phyloP scores from a whole-genome alignment of 2,797 vertebrate species.

The Petrocephalus schoutedeni region DNA sequence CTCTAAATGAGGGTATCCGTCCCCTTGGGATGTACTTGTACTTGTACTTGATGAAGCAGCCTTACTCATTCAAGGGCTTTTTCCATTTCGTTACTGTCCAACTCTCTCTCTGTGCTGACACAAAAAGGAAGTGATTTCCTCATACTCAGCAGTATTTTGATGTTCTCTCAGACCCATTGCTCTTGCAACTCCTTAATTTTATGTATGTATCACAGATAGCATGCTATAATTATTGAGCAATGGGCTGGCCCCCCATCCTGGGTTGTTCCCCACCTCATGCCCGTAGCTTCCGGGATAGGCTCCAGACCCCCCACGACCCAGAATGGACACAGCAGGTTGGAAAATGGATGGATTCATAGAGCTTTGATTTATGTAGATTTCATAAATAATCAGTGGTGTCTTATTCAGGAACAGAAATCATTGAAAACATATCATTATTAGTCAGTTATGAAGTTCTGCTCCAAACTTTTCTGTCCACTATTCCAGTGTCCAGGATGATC shows the following conservation, averaged over 20 bases:
- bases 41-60: conserved; percentile 38
- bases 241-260: too few relatives aligned
- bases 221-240: neutral
- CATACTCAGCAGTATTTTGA: neutral
- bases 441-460: neutral
- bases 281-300: too few relatives aligned
- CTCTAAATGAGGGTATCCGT: neutral
- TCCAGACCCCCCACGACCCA: too few relatives aligned
- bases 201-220: neutral
- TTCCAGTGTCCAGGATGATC: conserved; percentile 71
- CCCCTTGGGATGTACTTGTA: neutral
- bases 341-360: too few relatives aligned
- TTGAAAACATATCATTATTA: neutral
- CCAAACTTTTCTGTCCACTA: conserved; percentile 19
- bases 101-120: neutral
- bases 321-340: too few relatives aligned
- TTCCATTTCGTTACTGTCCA: neutral
- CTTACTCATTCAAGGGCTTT: conserved; percentile 36
- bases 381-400: neutral
- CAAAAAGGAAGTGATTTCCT: conserved; percentile 8
- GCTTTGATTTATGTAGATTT: neutral
- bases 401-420: neutral
- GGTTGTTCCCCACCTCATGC: too few relatives aligned
- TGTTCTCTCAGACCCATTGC: neutral
- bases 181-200: neutral